Evolutionary conservation across 2,797 vertebrate species (phyloP).

Genomic region (Tinamus major): DNA sequence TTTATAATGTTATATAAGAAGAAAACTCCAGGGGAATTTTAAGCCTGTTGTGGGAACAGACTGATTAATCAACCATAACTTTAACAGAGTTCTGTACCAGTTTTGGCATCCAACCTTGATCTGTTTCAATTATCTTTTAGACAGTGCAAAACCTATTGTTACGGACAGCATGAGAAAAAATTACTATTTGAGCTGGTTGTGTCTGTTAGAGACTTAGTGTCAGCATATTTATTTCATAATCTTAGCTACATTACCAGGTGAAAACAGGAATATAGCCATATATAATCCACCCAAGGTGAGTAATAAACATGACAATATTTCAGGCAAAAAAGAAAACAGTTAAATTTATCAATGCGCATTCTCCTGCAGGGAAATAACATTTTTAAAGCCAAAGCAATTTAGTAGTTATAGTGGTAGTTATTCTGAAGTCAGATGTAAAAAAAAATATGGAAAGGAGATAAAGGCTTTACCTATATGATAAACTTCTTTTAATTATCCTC

Average conservation of each 20-base stretch:
- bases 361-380: background rate
- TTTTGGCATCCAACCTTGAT: background rate
- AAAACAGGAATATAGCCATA: background rate
- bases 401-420: background rate
- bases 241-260: background rate
- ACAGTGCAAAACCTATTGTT: background rate
- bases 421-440: constrained; percentile 12
- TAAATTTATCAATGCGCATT: background rate
- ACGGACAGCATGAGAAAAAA: background rate
- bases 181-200: background rate
- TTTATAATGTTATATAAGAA: background rate
- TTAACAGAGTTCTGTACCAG: background rate
- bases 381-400: background rate
- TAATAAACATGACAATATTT: background rate
- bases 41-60: background rate
- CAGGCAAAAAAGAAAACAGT: background rate
- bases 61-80: background rate
- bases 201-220: background rate
- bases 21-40: background rate
- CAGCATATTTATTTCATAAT: background rate
- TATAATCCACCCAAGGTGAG: background rate
- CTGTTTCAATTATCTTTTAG: background rate
- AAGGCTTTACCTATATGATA: background rate
- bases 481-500: background rate
- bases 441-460: background rate